Conservation (phyloP, 2,113 vertebrate genomes). For the Rhabdornis inornatus region DNA sequence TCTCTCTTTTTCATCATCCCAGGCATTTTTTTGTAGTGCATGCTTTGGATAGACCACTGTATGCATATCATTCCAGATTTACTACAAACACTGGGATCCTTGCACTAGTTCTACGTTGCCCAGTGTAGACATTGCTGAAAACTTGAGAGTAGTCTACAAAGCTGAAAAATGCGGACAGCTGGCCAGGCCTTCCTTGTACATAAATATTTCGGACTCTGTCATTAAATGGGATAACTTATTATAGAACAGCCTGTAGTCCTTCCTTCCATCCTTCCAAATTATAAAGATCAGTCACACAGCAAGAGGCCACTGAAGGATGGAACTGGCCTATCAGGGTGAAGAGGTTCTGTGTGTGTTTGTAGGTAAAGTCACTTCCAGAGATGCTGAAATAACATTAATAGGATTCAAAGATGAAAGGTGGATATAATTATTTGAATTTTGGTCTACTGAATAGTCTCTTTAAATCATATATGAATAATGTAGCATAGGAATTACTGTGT, state of each 20-base stretch:
- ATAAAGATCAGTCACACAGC: background rate
- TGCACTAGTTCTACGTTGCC: fast-evolving
- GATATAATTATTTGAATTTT: background rate
- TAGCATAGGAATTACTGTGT: background rate
- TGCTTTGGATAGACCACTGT: background rate
- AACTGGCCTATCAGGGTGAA: background rate
- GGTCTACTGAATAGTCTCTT: background rate
- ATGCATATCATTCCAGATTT: background rate
- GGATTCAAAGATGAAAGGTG: background rate
- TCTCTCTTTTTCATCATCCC: background rate
- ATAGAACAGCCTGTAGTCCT: background rate
- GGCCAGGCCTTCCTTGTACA: background rate
- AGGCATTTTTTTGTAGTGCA: background rate
- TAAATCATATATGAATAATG: background rate
- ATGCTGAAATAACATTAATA: background rate
- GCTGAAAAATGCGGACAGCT: background rate
- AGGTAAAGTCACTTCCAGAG: background rate
- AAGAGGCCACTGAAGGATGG: background rate
- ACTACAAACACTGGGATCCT: background rate
- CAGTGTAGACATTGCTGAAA: background rate
- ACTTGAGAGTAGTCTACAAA: background rate
- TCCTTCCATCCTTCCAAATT: background rate
- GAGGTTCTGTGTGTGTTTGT: background rate
- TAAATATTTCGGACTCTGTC: background rate
- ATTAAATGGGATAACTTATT: background rate